Conservation (phyloP, 2,797 vertebrate species). For the Hyperoplus lanceolatus region DNA sequence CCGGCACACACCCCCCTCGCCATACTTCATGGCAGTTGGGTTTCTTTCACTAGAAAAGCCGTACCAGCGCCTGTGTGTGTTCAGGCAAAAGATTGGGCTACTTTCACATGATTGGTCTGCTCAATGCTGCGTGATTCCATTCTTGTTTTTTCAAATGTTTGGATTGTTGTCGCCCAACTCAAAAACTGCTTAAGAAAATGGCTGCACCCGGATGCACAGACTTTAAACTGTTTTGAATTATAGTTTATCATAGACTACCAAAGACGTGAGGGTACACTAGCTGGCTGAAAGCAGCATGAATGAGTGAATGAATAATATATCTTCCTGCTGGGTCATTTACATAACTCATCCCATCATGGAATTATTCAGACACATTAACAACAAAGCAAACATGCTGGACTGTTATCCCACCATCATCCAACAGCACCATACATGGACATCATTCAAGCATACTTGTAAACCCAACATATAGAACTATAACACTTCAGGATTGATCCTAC, state of each 20-base stretch:
- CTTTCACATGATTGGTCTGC: conserved; percentile 30
- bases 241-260: background rate
- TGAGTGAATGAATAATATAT: too few species aligned
- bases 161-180: background rate
- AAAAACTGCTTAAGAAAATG: background rate
- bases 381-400: too few species aligned
- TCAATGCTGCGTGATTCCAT: conserved; percentile 17
- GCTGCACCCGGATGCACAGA: background rate
- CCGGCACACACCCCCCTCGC: too few species aligned
- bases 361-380: too few species aligned
- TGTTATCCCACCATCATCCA: too few species aligned
- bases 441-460: too few species aligned
- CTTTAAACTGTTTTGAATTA: background rate
- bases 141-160: conserved; percentile 11
- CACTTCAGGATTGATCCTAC: too few species aligned
- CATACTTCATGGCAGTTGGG: background rate
- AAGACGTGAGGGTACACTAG: background rate
- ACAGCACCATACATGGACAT: too few species aligned
- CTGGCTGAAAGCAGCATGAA: background rate
- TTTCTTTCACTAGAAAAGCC: background rate
- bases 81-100: conserved; percentile 16
- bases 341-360: too few species aligned
- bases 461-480: too few species aligned
- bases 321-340: too few species aligned
- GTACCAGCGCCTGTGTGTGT: background rate